A percentile compares a stretch with the other conserved stretches of the same genome.
These are phyloP conservation scores for Scaptodrosophila latifasciaeformis DNA, from an alignment of 2,888 invertebrate genomes.

Conservation along the genomic window DNA sequence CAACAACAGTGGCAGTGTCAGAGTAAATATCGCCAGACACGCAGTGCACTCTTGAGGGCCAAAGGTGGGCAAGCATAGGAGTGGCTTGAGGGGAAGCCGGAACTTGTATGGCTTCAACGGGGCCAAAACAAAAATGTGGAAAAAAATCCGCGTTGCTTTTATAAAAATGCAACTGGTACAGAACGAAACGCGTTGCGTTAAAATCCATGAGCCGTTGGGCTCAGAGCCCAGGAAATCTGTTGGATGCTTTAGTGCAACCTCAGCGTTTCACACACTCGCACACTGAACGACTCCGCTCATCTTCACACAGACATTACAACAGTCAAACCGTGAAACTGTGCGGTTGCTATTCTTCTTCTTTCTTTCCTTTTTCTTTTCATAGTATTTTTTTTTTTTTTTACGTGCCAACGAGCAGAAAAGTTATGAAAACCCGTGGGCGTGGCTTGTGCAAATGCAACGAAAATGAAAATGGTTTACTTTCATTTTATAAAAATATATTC, in stretches of 20 bases:
- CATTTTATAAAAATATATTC: neutral
- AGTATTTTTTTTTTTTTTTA: slow-evolving; percentile 7
- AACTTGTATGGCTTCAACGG: too few species aligned
- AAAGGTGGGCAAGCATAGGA: neutral
- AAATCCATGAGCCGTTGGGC: slow-evolving; percentile 24
- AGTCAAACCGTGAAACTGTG: too few species aligned
- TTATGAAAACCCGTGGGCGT: slow-evolving; percentile 45
- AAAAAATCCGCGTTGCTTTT: slow-evolving; percentile 45
- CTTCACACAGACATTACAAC: slow-evolving; percentile 13
- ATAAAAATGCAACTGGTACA: slow-evolving; percentile 65
- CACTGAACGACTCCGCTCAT: slow-evolving; percentile 15
- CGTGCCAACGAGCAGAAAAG: slow-evolving; percentile 36
- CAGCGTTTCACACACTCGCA: too few species aligned
- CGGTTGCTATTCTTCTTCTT: too few species aligned
- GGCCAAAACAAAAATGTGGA: slow-evolving; percentile 35
- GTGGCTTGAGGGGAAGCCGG: neutral
- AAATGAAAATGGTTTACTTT: slow-evolving; percentile 12
- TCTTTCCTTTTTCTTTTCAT: too few species aligned
- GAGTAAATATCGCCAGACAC: slow-evolving; percentile 57
- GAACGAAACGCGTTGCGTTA: slow-evolving; percentile 30
- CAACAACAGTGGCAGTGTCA: slow-evolving; percentile 28
- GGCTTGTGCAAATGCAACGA: slow-evolving; percentile 6
- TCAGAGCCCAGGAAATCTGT: too few species aligned
- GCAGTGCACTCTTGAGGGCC: slow-evolving; percentile 22
- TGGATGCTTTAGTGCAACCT: too few species aligned